Base-by-base conservation (phyloP, 2,113 vertebrate genomes). In the Oriolus oriolus region DNA sequence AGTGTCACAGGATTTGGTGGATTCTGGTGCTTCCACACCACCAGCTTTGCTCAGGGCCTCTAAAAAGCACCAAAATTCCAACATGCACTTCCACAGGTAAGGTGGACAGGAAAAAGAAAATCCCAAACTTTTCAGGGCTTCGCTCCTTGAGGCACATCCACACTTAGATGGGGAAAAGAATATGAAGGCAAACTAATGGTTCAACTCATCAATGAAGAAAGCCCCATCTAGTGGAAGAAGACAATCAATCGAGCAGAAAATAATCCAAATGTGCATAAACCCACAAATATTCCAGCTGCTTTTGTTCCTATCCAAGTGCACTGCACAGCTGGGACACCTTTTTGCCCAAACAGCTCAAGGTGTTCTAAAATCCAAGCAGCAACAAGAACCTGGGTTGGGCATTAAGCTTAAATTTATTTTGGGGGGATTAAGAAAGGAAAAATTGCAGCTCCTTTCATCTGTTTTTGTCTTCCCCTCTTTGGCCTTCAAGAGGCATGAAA, bases 161-260 rank as follows among this genome's bases (percentile, higher is more conserved):
- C 37, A 4, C 31, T 78, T 21, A 7, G 1, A 14, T 9, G 23
- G 57, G 59, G 26, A 64, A 41, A 41, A 80, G 53, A 19, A 41
- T 64, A 26, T 61, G 35, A 79, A 85, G 57, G 49, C 31, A 63
- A 54, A 90, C 45, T 6, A 17, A 85, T 76, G 74, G 90, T 22
- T 96, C 31, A 69, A 93, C 5, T 94, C 89, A 41, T 89, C 91
- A 84, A 87, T 96, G 95, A 44, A 94, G 96, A 93, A 97, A 95
- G 96, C 95, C 96, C 96, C 96, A 96, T 87, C 95, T 96, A 96
- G 95, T 96, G 96, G 96, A 96, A 95, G 87, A 22, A 47, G 69
- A 73, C 71, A 69, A 94, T 84, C 39, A 84, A 33, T 13, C 35
- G 85, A 87, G 61, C 84, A 94, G 65, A 76, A 89, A 84, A 82